Evolutionary conservation across 2,797 vertebrate genomes (phyloP).

Genomic region (Pseudomugil tenellus): DNA sequence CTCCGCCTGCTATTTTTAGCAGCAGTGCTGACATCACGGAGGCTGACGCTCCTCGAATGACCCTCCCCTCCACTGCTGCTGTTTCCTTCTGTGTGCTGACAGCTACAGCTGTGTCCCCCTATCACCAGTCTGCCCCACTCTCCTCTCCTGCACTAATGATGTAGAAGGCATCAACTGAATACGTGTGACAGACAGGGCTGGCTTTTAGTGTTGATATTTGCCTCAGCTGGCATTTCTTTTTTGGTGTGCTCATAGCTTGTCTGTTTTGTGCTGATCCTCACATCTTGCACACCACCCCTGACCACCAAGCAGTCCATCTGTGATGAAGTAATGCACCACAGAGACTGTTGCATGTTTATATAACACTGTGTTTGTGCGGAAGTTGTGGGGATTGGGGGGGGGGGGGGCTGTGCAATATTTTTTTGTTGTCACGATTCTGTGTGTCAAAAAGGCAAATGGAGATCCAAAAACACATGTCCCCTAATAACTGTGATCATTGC

Average conservation of each 20-base stretch:
- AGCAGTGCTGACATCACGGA: constrained; percentile 75
- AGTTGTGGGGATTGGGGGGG: neutral
- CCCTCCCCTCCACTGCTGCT: constrained; percentile 49
- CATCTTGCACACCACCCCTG: constrained; percentile 48
- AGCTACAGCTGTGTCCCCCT: constrained; percentile 70
- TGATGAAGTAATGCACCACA: constrained; percentile 58
- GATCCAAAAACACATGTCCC: constrained; percentile 58
- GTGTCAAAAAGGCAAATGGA: constrained; percentile 28
- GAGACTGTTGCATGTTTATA: constrained; percentile 73
- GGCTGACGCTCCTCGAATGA: constrained; percentile 59
- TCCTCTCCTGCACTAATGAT: constrained; percentile 49
- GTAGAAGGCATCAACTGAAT: constrained; percentile 30
- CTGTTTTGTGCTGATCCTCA: constrained; percentile 32
- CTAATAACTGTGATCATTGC: constrained; percentile 58
- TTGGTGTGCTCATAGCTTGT: constrained; percentile 28
- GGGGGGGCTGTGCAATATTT: constrained; percentile 55
- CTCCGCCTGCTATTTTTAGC: constrained; percentile 76
- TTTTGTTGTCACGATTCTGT: constrained; percentile 42
- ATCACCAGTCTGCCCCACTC: constrained; percentile 22
- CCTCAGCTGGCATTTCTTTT: constrained; percentile 36
- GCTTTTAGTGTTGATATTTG: constrained; percentile 42
- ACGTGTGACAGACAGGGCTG: constrained; percentile 35
- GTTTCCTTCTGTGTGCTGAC: constrained; percentile 64
- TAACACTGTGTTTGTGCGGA: constrained; percentile 61
- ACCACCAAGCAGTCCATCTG: constrained; percentile 69